phyloP scores from a whole-genome alignment of 2,797 vertebrate species.

The Chloroceryle amazona region DNA sequence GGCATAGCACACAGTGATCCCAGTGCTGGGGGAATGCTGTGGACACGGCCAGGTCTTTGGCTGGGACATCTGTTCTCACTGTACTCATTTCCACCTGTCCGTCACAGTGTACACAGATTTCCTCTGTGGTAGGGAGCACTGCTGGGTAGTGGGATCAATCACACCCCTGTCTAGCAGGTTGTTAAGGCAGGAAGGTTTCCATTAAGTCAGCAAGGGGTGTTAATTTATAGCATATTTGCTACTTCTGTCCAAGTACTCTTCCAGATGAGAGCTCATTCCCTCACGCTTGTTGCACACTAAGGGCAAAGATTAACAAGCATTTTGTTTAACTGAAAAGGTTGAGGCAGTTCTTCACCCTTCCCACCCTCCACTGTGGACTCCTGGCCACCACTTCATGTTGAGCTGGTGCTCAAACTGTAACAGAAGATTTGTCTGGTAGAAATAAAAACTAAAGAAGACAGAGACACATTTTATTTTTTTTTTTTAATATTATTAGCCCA shows the following conservation, averaged over 20 bases:
- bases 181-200: conserved; percentile 53
- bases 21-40: not conserved
- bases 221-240: conserved; percentile 36
- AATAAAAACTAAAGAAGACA: not conserved
- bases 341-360: not conserved
- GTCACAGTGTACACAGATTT: rapidly evolving
- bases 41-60: rapidly evolving
- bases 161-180: not conserved
- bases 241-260: not conserved
- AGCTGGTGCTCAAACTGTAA: not conserved
- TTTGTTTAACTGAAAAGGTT: not conserved
- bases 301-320: conserved; percentile 10
- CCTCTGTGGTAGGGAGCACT: not conserved
- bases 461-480: too few relatives aligned
- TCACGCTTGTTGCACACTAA: not conserved
- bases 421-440: not conserved
- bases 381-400: not conserved
- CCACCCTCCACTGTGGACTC: not conserved
- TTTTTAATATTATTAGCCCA: not conserved
- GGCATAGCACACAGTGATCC: not conserved
- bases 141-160: not conserved
- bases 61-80: not conserved
- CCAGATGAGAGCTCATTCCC: not conserved
- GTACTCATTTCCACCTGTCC: not conserved
- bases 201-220: conserved; percentile 33